A percentile compares a stretch with the other conserved stretches of the same genome.
phyloP scores from a whole-genome alignment of 2,888 invertebrate species.

The Tanaodytes sp. region DNA sequence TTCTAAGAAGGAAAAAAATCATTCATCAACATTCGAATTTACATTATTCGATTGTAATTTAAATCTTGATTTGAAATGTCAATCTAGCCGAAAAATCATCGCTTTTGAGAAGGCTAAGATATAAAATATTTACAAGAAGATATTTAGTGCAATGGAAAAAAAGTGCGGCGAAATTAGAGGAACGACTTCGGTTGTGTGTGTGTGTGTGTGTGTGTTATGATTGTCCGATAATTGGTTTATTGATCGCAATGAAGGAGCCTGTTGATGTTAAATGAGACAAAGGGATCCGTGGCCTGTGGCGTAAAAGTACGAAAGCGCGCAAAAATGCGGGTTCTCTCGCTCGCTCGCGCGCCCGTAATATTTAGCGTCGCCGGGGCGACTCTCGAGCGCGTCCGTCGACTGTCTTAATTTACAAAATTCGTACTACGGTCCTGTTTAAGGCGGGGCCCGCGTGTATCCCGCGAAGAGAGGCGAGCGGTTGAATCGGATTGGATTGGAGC shows the following conservation, averaged over 20 bases:
- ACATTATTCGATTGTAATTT: no score
- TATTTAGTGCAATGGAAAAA: no score
- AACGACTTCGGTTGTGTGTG: no score
- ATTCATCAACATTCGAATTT: no score
- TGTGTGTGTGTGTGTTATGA: not conserved
- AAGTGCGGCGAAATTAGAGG: no score
- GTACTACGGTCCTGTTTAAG: conserved; percentile 64
- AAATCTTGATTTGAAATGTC: no score
- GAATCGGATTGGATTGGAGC: conserved; percentile 69
- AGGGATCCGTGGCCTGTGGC: no score
- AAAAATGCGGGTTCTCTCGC: conserved; percentile 24
- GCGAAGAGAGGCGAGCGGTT: conserved; percentile 67
- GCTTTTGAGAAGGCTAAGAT: no score
- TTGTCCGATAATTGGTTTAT: not conserved
- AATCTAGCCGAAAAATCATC: no score
- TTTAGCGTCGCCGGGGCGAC: conserved; percentile 33
- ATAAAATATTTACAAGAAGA: no score
- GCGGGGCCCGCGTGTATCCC: conserved; percentile 66
- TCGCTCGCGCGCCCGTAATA: conserved; percentile 17
- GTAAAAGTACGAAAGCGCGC: conserved; percentile 19
- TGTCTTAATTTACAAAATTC: conserved; percentile 55
- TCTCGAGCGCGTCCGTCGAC: conserved; percentile 32
- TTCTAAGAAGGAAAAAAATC: no score
- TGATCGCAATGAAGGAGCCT: not conserved
- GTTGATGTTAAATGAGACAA: no score